Percentiles rank a stretch among this genome's conserved stretches.
Conservation (phyloP, 2,888 invertebrate genomes). For the Leucoptera coffeella region DNA sequence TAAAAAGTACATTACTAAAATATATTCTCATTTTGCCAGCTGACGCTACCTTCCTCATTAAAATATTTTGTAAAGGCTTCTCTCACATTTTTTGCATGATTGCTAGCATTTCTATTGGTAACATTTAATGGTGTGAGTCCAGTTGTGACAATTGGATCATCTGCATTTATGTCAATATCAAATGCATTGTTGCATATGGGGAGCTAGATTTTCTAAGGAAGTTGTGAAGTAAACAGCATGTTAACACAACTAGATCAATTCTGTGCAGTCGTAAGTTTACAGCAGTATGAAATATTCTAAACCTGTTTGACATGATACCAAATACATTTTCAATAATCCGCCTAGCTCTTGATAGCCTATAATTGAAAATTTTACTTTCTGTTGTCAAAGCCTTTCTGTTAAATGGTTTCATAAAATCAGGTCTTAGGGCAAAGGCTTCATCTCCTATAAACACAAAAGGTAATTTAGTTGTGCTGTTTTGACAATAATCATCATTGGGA, state of each 20-base stretch:
- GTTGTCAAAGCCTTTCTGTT: slow-evolving; percentile 3
- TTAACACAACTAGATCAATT: slow-evolving; percentile 5
- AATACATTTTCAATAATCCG: slow-evolving; percentile 6
- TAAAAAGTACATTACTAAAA: slow-evolving; percentile 1
- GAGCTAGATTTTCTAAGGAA: slow-evolving; percentile 5
- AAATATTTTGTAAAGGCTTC: slow-evolving; percentile 1
- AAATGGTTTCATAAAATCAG: slow-evolving; percentile 4
- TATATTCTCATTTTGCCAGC: slow-evolving; percentile 5
- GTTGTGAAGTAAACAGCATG: slow-evolving; percentile 5
- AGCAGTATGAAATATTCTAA: slow-evolving; percentile 4
- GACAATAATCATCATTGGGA: slow-evolving; percentile 5
- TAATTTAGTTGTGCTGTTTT: slow-evolving; percentile 4
- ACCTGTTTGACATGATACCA: slow-evolving; percentile 4
- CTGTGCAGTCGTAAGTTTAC: slow-evolving; percentile 5
- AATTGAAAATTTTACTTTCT: slow-evolving; percentile 5
- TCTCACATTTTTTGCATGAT: background rate
- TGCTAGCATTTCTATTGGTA: slow-evolving; percentile 1
- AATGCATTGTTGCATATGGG: slow-evolving; percentile 5
- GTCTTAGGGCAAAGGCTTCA: too few species aligned
- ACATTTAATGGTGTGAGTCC: slow-evolving; percentile 3
- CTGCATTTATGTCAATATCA: slow-evolving; percentile 2
- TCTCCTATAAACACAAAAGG: slow-evolving; percentile 2
- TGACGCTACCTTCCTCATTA: slow-evolving; percentile 1
- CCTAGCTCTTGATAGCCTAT: slow-evolving; percentile 5
- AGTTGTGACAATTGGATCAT: slow-evolving; percentile 3